Base-by-base conservation (phyloP, 2,888 invertebrate genomes). In the Chymomyza amoena region DNA sequence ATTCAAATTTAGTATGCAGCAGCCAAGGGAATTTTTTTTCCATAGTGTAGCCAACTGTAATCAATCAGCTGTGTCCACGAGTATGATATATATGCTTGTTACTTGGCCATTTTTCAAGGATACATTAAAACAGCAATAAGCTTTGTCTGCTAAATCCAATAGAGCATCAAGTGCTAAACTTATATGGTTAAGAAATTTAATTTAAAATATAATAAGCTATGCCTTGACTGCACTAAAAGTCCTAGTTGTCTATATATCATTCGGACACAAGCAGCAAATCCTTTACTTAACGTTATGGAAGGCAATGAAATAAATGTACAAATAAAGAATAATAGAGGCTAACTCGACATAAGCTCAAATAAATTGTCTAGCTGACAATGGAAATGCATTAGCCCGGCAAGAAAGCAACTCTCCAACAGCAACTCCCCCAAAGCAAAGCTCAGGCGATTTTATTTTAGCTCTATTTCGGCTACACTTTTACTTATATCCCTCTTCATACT, bases 321-420 rank as follows among this genome's bases (percentile, higher is more conserved):
- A 84, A 86, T 78, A 74, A 60, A 60, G 60, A 60, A 32, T 15
- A n/a, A 60, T 36, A 25, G 60, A 32, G 75, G 72, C 81, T 76
- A 86, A 74, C 62, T 74, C 74, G 72, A 68, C 72, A 62, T 68
- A 64, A 69, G 74, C 85, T 74, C 69, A 74, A 79, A 82, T 80
- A 85, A 84, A 84, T 84, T 77, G 63, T 72, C 75, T 69, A 73
- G 72, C 71, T 85, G 82, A 88, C 87, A 83, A 86, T 84, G 57
- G 88, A 83, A 88, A 88, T 75, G 84, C 83, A 83, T 83, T 83
- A 84, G 84, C 64, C 32, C 32, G 32, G 32, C 32, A 32, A 32
- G 32, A 1, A 18, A 66, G 32, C 63, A 39, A 64, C 61, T 52
- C 39, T 64, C 60, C 16, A 36, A 28, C 18, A 45, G 36, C 64